These are phyloP conservation scores for Rhinophrynus dorsalis DNA, from an alignment of 2,797 vertebrate species.

Conservation along the genomic window DNA sequence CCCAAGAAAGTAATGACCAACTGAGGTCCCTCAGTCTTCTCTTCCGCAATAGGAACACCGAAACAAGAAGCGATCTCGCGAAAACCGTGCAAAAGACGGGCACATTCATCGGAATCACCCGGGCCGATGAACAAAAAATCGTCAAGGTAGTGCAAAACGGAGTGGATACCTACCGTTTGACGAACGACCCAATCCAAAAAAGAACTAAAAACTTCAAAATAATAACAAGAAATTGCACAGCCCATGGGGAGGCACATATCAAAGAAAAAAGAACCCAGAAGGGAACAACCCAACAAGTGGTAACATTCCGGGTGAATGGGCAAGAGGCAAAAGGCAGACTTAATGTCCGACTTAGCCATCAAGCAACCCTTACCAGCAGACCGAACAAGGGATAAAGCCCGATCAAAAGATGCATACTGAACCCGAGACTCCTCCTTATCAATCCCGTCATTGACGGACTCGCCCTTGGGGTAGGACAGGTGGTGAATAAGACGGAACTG, in stretches of 20 bases:
- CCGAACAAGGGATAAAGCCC: background rate
- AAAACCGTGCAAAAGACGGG: background rate
- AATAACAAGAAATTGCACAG: background rate
- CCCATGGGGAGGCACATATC: background rate
- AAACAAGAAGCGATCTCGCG: background rate
- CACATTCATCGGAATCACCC: background rate
- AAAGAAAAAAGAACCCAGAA: background rate
- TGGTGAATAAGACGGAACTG: background rate
- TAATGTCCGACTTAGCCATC: background rate
- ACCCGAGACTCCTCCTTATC: background rate
- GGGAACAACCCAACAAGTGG: background rate
- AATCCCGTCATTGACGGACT: background rate
- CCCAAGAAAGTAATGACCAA: background rate
- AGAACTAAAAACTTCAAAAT: background rate
- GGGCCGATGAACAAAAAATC: background rate
- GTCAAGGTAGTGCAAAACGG: background rate
- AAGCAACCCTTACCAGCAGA: background rate
- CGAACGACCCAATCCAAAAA: background rate
- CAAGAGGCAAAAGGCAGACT: background rate
- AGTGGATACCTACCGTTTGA: background rate
- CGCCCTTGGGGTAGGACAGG: background rate
- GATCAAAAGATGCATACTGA: background rate
- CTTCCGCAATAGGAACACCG: background rate
- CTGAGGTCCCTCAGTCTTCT: background rate
- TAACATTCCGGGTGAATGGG: background rate